Conservation (phyloP, 2,888 invertebrate genomes). For the Sphinx pinastri region DNA sequence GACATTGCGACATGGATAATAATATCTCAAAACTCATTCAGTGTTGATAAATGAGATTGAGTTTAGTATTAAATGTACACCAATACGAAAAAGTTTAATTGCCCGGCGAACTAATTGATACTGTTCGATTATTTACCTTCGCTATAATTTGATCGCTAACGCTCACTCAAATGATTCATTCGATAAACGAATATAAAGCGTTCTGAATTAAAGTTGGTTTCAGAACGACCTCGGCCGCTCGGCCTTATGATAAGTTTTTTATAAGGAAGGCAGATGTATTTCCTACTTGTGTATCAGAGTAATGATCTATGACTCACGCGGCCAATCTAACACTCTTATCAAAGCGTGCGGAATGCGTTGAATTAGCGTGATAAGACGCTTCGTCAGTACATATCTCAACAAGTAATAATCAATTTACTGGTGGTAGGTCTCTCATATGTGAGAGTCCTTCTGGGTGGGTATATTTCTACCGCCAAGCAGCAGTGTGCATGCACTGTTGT, state of each 20-base stretch:
- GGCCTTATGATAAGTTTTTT: slow-evolving; percentile 17
- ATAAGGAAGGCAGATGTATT: slow-evolving; percentile 14
- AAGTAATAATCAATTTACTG: too few species aligned
- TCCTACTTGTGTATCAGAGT: background rate
- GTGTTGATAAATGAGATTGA: too few species aligned
- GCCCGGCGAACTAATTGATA: background rate
- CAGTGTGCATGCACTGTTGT: too few species aligned
- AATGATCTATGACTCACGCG: slow-evolving; percentile 2
- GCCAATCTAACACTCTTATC: background rate
- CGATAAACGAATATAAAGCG: background rate
- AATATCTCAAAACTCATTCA: too few species aligned
- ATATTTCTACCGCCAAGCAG: too few species aligned
- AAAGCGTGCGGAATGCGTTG: background rate
- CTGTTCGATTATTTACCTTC: background rate
- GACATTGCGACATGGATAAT: too few species aligned
- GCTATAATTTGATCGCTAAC: background rate
- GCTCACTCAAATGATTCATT: slow-evolving; percentile 8
- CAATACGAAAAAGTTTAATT: background rate
- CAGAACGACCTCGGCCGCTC: slow-evolving; percentile 11
- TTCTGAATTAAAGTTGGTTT: slow-evolving; percentile 2
- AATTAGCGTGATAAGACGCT: slow-evolving; percentile 1
- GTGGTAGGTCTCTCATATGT: too few species aligned
- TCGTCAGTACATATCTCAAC: background rate
- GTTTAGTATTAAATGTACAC: background rate
- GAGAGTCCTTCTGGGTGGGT: too few species aligned